Conservation (phyloP, 2,797 vertebrate genomes). For the Hypotaenidia philippensis region DNA sequence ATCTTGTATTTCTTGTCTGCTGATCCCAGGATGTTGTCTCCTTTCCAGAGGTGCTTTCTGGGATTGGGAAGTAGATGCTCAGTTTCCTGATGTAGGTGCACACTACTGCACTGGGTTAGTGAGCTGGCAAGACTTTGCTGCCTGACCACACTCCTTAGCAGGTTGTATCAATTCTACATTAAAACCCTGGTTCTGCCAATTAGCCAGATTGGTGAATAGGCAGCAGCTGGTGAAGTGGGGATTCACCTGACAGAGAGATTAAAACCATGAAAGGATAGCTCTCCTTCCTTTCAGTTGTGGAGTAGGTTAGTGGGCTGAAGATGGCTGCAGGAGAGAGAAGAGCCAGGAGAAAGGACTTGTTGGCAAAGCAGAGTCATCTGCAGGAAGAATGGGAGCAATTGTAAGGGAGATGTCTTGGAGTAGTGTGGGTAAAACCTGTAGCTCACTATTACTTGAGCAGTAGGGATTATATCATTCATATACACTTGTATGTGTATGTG, state of each 20-base stretch:
- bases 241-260: neutral
- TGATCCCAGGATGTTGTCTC: neutral
- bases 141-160: neutral
- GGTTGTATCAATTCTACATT: neutral
- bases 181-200: neutral
- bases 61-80: neutral
- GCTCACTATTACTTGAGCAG: neutral
- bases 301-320: fast-evolving
- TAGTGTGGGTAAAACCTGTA: neutral
- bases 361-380: neutral
- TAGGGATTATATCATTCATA: neutral
- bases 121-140: neutral
- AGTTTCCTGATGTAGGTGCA: neutral
- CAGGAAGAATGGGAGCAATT: neutral
- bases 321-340: neutral
- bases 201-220: neutral
- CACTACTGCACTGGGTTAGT: neutral
- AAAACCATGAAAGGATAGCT: neutral
- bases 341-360: neutral
- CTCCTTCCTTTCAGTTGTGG: fast-evolving
- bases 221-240: neutral
- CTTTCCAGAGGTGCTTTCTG: neutral
- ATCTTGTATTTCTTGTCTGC: neutral
- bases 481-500: neutral
- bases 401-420: neutral